Percentiles rank a stretch among this genome's conserved stretches.
Conservation (phyloP, 2,113 vertebrate genomes). For the Dissostichus mawsoni region DNA sequence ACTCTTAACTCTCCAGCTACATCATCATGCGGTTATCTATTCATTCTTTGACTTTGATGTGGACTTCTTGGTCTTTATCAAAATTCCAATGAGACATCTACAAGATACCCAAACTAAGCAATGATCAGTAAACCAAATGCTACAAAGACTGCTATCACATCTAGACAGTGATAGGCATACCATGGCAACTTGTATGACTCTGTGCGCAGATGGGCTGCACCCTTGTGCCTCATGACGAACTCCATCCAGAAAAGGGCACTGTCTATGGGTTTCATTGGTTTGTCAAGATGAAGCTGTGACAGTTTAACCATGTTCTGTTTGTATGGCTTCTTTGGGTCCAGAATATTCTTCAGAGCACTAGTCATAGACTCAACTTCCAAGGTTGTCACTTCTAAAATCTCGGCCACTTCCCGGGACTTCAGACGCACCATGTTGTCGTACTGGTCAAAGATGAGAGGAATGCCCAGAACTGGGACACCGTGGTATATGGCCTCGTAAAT, state of each 20-base stretch:
- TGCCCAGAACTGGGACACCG: constrained; percentile 70
- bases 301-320: constrained; percentile 75
- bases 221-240: constrained; percentile 76
- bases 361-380: constrained; percentile 63
- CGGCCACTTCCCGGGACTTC: constrained; percentile 57
- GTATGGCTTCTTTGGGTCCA: constrained; percentile 67
- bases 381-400: constrained; percentile 62
- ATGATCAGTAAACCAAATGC: constrained; percentile 17
- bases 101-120: constrained; percentile 14
- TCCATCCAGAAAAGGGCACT: constrained; percentile 78
- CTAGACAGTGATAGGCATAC: constrained; percentile 65
- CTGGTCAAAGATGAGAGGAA: constrained; percentile 79
- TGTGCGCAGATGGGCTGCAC: constrained; percentile 71
- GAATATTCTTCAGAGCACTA: constrained; percentile 59
- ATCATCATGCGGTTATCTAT: constrained; percentile 14
- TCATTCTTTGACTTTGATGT: constrained; percentile 47
- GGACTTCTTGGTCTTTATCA: constrained; percentile 9
- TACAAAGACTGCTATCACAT: constrained; percentile 57
- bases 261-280: constrained; percentile 71
- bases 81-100: constrained; percentile 25
- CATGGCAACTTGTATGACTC: constrained; percentile 69
- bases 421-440: constrained; percentile 72
- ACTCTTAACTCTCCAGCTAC: not conserved
- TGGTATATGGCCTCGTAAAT: constrained; percentile 77
- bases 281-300: constrained; percentile 75